Conservation (phyloP, 2,888 invertebrate genomes). For the Tortrix viridana region DNA sequence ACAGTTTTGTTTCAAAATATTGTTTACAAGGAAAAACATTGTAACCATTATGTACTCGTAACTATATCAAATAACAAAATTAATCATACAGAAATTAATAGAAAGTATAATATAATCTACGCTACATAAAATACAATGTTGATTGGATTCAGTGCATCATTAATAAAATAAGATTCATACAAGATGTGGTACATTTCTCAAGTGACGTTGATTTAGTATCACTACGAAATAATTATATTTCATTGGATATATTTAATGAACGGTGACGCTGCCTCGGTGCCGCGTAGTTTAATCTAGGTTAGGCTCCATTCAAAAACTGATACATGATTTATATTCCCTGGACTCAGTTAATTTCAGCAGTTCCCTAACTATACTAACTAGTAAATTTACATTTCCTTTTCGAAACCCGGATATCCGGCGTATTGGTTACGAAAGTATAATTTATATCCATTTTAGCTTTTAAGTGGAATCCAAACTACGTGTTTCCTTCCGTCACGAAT, state of each 20-base stretch:
- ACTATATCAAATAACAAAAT: neutral
- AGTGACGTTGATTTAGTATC: slow-evolving; percentile 34
- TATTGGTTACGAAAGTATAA: slow-evolving; percentile 1
- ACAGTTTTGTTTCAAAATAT: too few species aligned
- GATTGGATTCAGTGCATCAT: slow-evolving; percentile 27
- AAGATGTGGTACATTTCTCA: slow-evolving; percentile 32
- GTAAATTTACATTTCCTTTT: slow-evolving; percentile 6
- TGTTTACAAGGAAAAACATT: too few species aligned
- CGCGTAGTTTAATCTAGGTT: slow-evolving; percentile 21
- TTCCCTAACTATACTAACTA: slow-evolving; percentile 1
- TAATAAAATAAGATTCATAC: slow-evolving; percentile 37
- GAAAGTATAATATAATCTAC: neutral
- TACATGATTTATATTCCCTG: neutral
- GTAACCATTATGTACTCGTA: too few species aligned
- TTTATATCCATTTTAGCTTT: neutral
- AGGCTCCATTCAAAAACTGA: slow-evolving; percentile 9
- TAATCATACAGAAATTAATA: neutral
- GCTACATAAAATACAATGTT: slow-evolving; percentile 29
- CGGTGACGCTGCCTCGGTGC: slow-evolving; percentile 7
- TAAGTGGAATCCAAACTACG: slow-evolving; percentile 8
- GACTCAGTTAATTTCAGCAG: neutral
- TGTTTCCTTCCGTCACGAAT: slow-evolving; percentile 25
- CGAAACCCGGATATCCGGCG: neutral
- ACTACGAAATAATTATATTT: slow-evolving; percentile 29
- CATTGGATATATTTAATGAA: slow-evolving; percentile 34